Evolutionary conservation across 2,113 vertebrate species (phyloP).

Genomic region (Catharus minimus): DNA sequence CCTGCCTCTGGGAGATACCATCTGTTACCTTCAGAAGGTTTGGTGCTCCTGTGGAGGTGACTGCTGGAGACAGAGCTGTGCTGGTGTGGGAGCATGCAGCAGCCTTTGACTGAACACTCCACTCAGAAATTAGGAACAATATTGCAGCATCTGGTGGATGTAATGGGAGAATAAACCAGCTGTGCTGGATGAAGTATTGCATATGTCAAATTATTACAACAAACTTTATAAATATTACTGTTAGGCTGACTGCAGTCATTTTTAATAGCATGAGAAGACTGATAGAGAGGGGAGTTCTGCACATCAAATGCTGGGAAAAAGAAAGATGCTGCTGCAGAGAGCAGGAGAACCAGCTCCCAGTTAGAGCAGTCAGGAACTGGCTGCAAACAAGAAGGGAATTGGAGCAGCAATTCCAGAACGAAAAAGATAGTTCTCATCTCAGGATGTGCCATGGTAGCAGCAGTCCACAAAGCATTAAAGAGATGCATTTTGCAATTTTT

Average conservation of each 20-base stretch:
- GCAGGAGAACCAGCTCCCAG: not conserved
- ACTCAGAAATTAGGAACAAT: not conserved
- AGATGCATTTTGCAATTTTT: slow-evolving; percentile 2
- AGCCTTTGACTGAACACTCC: not conserved
- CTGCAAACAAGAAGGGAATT: not conserved
- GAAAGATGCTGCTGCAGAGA: not conserved
- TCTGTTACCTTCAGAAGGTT: slow-evolving; percentile 7
- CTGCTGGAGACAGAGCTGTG: not conserved
- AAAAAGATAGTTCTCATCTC: not conserved
- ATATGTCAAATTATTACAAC: slow-evolving; percentile 12
- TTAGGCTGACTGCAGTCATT: not conserved
- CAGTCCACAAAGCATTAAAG: not conserved
- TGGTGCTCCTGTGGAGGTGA: not conserved
- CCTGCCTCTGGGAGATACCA: not conserved
- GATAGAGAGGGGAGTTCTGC: not conserved
- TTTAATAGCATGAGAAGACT: not conserved
- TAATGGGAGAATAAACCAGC: not conserved
- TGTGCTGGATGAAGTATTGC: slow-evolving; percentile 23
- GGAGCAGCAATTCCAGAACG: not conserved
- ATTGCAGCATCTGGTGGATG: not conserved
- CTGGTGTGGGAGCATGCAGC: not conserved
- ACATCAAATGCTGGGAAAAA: not conserved
- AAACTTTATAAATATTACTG: slow-evolving; percentile 11
- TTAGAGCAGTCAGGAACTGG: not conserved
- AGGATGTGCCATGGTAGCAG: not conserved